These are phyloP conservation scores for Nemoura dubitans DNA, from an alignment of 2,888 invertebrate genomes.

Conservation along the genomic window DNA sequence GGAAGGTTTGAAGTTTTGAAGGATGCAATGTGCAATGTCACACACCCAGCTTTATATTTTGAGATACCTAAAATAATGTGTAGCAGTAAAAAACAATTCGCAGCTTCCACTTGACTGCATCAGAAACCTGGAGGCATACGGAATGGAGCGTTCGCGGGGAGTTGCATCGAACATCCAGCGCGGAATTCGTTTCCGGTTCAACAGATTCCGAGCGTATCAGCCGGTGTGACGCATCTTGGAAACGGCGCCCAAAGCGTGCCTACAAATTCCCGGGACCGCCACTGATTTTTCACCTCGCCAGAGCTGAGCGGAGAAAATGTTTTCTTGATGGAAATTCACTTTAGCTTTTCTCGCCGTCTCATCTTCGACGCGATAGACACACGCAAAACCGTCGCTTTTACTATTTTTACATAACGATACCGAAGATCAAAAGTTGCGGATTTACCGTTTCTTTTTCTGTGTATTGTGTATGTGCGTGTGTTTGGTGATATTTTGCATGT, in stretches of 20 bases:
- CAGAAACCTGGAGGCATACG: too few species aligned
- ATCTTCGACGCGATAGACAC: neutral
- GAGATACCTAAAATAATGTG: too few species aligned
- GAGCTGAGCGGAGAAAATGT: constrained; percentile 27
- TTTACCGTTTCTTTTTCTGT: constrained; percentile 8
- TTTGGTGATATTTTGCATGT: constrained; percentile 15
- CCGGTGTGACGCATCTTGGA: neutral
- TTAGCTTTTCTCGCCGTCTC: neutral
- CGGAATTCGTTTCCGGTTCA: neutral
- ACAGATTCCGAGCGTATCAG: neutral
- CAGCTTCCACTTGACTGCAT: too few species aligned
- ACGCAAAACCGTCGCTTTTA: neutral
- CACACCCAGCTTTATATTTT: too few species aligned
- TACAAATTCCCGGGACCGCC: neutral
- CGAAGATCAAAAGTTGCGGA: constrained; percentile 31
- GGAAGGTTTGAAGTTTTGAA: too few species aligned
- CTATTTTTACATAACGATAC: constrained; percentile 37
- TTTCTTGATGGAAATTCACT: constrained; percentile 32
- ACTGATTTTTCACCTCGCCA: neutral
- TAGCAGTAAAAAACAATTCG: too few species aligned
- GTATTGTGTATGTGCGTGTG: neutral
- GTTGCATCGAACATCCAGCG: too few species aligned
- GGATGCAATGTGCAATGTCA: too few species aligned
- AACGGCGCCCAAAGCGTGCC: neutral
- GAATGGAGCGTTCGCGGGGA: too few species aligned